Base-by-base conservation (phyloP, 2,888 invertebrate species). In the Cheilosia scutellata region DNA sequence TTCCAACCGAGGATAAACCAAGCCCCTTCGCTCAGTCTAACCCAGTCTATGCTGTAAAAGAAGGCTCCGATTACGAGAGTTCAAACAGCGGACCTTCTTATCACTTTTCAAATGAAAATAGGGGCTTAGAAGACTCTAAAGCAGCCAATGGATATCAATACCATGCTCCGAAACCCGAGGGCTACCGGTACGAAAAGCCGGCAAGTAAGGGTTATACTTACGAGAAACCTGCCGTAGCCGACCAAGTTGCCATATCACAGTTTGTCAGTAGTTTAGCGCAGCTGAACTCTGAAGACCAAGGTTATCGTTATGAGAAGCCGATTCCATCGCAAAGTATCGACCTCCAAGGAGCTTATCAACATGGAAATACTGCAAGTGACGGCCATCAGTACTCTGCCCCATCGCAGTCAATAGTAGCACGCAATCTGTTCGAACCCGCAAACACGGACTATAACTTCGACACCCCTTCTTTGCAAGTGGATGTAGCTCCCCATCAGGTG, bases 251-350 rank as follows among this genome's bases (percentile, higher is more conserved):
- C n/a, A 47, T 74, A 27, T 57, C 65, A 0, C 65, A 65, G 4
- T 57, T 63, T 9, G 33, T n/a, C 37, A 33, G 47, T 4, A 58
- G 27, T 5, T 13, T 53, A 2, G 16, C 40, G 1, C 71, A 66
- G 29, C 5, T 55, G 5, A 74, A 4, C 4, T 53, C 74, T 5
- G 44, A 37, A n/a, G 37, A 44, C n/a, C 25, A 27, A 29, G 72
- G 51, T 0, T 79, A 72, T 25, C 51, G 42, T 1, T 68, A 74
- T 16, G 47, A 80, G 4, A 72, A 63, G 2, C 37, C 70, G 1
- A 13, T 11, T 4, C 5, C 29, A 11, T 0, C 16, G 5, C 31
- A 68, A 31, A 31, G 11, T 44, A 9, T 13, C 13, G 29, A 13
- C n/a, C 6, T 20, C 5, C 40, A 2, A 5, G 31, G 9, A 2